Percentiles rank a stretch among this genome's conserved stretches.
These are phyloP conservation scores for Aleiodes leptofemur DNA, from an alignment of 2,888 invertebrate genomes.

Conservation along the genomic window DNA sequence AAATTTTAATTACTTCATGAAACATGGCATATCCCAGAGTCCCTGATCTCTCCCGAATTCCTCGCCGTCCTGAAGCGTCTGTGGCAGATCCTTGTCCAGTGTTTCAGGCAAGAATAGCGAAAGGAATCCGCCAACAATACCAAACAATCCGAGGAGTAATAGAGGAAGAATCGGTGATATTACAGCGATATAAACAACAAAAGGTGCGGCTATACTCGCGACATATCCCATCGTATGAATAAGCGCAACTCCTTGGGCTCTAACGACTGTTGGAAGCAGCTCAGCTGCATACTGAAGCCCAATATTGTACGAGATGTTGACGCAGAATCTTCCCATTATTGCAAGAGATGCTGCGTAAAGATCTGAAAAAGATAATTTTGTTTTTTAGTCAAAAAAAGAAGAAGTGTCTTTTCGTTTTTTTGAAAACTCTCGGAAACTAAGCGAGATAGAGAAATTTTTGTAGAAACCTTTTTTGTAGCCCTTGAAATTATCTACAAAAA, in stretches of 20 bases:
- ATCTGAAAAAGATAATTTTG: conserved; percentile 74
- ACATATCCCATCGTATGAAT: conserved; percentile 93
- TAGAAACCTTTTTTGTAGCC: no score
- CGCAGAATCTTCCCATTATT: conserved; percentile 88
- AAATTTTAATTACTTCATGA: conserved; percentile 78
- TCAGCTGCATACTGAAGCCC: conserved; percentile 94
- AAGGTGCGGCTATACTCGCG: conserved; percentile 88
- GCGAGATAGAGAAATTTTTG: no score
- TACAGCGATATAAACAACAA: conserved; percentile 88
- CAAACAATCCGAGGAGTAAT: conserved; percentile 85
- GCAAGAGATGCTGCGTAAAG: conserved; percentile 86
- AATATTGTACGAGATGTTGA: conserved; percentile 93
- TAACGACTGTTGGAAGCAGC: conserved; percentile 89
- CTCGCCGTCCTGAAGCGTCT: conserved; percentile 91
- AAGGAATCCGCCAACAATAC: conserved; percentile 85
- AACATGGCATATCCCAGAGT: conserved; percentile 89
- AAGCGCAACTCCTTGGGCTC: conserved; percentile 90
- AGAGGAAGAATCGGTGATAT: conserved; percentile 85
- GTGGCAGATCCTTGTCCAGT: conserved; percentile 89
- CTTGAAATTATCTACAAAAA: no score
- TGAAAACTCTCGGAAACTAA: no score
- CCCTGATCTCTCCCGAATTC: conserved; percentile 88
- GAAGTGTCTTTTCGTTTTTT: no score
- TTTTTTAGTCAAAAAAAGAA: no score
- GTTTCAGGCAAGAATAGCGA: conserved; percentile 91